Evolutionary conservation across 2,888 invertebrate genomes (phyloP).

Genomic region (Acanthococcus lagerstroemiae): DNA sequence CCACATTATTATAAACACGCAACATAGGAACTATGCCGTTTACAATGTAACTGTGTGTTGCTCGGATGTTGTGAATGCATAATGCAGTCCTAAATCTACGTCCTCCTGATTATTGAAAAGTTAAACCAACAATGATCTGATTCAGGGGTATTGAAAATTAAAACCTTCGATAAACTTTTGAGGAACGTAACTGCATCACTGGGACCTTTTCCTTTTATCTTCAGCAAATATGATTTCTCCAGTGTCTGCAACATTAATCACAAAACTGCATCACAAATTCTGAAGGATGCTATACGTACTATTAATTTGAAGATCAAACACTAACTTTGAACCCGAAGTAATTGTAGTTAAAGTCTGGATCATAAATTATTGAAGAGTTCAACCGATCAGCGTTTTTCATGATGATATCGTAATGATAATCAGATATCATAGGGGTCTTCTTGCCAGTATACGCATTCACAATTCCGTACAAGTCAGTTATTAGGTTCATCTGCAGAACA

Average conservation of each 20-base stretch:
- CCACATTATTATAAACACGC: slow-evolving; percentile 88
- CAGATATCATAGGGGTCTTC: slow-evolving; percentile 74
- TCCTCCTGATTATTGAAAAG: slow-evolving; percentile 94
- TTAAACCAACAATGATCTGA: slow-evolving; percentile 83
- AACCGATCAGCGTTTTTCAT: slow-evolving; percentile 76
- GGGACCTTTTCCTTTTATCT: slow-evolving; percentile 80
- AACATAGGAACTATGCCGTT: slow-evolving; percentile 95
- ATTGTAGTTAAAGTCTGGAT: slow-evolving; percentile 91
- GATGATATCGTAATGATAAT: slow-evolving; percentile 68
- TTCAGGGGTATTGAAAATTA: slow-evolving; percentile 84
- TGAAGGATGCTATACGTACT: not conserved
- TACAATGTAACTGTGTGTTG: slow-evolving; percentile 80
- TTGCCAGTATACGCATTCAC: slow-evolving; percentile 61
- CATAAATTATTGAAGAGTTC: slow-evolving; percentile 92
- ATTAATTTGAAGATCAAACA: not conserved
- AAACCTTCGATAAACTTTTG: slow-evolving; percentile 96
- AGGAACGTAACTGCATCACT: slow-evolving; percentile 95
- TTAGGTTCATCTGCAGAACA: slow-evolving; percentile 55
- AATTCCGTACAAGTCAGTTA: slow-evolving; percentile 72
- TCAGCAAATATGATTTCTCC: slow-evolving; percentile 87
- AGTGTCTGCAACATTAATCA: slow-evolving; percentile 68
- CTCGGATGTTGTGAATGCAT: slow-evolving; percentile 89
- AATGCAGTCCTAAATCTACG: too few relatives aligned
- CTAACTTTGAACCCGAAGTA: slow-evolving; percentile 91
- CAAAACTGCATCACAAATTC: not conserved